Evolutionary conservation across 2,113 vertebrate genomes (phyloP).

Genomic region (Macrotis lagotis): DNA sequence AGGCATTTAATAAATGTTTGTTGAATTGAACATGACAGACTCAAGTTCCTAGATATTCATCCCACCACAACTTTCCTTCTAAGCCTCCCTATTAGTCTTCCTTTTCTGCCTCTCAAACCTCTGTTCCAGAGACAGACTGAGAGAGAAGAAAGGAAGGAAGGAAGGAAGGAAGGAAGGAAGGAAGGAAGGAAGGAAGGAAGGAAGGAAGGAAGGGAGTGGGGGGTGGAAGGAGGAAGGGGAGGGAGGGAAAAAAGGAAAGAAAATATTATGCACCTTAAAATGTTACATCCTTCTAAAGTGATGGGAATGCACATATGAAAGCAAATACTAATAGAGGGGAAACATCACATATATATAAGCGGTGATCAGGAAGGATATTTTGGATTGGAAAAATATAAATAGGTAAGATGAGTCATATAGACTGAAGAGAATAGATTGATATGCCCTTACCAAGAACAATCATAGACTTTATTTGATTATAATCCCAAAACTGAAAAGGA

Average conservation of each 20-base stretch:
- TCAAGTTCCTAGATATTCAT: not conserved
- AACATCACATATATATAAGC: not conserved
- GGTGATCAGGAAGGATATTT: not conserved
- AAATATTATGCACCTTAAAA: not conserved
- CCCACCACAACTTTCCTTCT: not conserved
- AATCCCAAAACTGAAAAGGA: constrained; percentile 40
- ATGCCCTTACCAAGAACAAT: not conserved
- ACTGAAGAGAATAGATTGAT: not conserved
- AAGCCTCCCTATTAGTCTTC: not conserved
- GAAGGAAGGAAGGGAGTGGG: not conserved
- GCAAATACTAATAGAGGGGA: not conserved
- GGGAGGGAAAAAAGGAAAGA: not conserved
- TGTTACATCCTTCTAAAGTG: not conserved
- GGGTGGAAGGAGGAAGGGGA: not conserved
- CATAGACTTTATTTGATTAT: not conserved
- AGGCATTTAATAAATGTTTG: constrained; percentile 15
- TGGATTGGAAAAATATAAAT: not conserved
- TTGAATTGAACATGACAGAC: not conserved
- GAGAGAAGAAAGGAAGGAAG: no score
- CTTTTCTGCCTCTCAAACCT: not conserved
- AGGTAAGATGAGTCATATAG: not conserved
- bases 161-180: no score
- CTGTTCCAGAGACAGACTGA: not conserved
- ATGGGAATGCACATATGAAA: not conserved
- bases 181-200: no score